Evolutionary conservation across 2,797 vertebrate species (phyloP), one percentile per base, ranked within the genome.

Genomic region (Hybognathus amarus): DNA sequence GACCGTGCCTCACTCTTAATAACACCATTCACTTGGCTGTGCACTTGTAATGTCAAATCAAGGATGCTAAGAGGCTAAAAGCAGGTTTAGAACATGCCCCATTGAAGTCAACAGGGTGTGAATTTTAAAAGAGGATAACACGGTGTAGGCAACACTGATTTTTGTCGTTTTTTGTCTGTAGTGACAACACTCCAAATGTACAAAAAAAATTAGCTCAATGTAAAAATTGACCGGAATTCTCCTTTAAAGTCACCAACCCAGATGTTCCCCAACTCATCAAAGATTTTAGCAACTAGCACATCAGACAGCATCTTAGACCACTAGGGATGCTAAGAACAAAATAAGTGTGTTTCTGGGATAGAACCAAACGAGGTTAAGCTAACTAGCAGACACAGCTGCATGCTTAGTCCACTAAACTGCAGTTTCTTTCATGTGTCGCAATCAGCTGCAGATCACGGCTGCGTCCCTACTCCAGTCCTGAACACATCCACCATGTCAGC

Each of bases 311-410:
- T 47, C 24, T 71, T 45, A 71, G 27, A 54, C 27, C 54, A 68
- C 45, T 24, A 61, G 63, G 54, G 71, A 67, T 52, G 59, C n/a
- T 56, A 18, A 11, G 17, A 79, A 77, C 30, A 68, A 71, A 52
- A 63, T 50, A 52, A 54, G 38, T 40, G 27, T 6, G 40, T 17
- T 40, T 68, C 52, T 38, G 50, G 18, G 20, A 79, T 10, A 68
- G n/a, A 24, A 42, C 63, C 54, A 42, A 74, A 50, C 18, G 18
- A 74, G 67, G 13, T 66, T 67, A 42, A 78, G 33, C 74, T 88
- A 84, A 89, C 87, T 71, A 83, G 76, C 36, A 47, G 89, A 87
- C 92, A 91, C 93, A 94, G 93, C 93, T 94, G 93, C 83, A 18
- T 30, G 68, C 89, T 89, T 68, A 38, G 79, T 86, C 87, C 90